A percentile compares a stretch with the other conserved stretches of the same genome.
These are phyloP conservation scores for Leptopilina clavipes DNA, from an alignment of 1,140 invertebrate genomes.

Conservation along the genomic window DNA sequence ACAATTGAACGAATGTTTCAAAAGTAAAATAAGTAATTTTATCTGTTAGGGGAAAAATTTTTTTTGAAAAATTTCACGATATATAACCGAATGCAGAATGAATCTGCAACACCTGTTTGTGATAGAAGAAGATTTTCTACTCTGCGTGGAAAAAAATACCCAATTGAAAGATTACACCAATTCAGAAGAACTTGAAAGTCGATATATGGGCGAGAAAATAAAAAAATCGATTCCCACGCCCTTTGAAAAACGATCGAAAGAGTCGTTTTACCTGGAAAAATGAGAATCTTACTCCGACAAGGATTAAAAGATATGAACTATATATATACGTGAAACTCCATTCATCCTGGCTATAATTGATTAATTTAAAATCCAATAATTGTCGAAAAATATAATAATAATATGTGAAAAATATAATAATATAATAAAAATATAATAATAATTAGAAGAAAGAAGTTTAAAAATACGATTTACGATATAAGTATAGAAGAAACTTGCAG, in stretches of 20 bases:
- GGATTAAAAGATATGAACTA: neutral
- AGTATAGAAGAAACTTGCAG: slow-evolving; percentile 54
- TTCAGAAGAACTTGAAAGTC: slow-evolving; percentile 20
- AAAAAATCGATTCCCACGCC: slow-evolving; percentile 28
- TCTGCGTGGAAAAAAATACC: slow-evolving; percentile 3
- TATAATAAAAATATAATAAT: neutral
- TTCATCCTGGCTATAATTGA: too few species aligned
- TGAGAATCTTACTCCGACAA: neutral
- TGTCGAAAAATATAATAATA: too few species aligned
- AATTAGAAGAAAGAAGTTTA: neutral
- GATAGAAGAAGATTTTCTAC: too few species aligned
- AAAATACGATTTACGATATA: slow-evolving; percentile 26
- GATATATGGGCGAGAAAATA: neutral
- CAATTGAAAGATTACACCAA: slow-evolving; percentile 8
- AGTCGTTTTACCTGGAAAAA: slow-evolving; percentile 8
- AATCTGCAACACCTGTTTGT: neutral
- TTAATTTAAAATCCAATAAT: too few species aligned
- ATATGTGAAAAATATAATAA: too few species aligned
- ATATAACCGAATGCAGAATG: too few species aligned
- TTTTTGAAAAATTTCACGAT: too few species aligned
- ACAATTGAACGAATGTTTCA: too few species aligned
- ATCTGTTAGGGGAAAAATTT: too few species aligned
- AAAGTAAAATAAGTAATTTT: too few species aligned
- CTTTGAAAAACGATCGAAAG: neutral
- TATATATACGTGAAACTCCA: too few species aligned